Evolutionary conservation across 2,113 vertebrate genomes (phyloP).

Genomic region (Puma concolor): DNA sequence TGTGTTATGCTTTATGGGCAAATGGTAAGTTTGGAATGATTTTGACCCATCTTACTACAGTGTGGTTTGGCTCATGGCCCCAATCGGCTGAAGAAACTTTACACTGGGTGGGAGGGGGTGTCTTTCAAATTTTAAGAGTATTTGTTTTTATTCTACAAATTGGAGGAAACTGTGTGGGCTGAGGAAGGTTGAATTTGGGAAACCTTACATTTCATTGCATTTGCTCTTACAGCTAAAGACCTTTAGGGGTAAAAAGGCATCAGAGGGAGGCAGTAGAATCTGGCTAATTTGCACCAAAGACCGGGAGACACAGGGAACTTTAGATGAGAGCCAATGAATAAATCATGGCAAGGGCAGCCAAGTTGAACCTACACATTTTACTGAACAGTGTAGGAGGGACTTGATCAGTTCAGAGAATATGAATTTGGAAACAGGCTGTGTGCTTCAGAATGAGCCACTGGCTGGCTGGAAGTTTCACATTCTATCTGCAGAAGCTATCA

Average conservation of each 20-base stretch:
- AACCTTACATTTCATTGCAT: neutral
- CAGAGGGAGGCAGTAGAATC: neutral
- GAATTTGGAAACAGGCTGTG: neutral
- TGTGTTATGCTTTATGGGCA: slow-evolving; percentile 57
- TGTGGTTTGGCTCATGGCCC: neutral
- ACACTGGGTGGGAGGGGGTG: neutral
- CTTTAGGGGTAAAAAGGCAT: neutral
- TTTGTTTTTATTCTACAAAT: slow-evolving; percentile 51
- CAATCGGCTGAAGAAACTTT: slow-evolving; percentile 34
- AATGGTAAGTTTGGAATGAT: slow-evolving; percentile 65
- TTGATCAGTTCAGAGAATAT: neutral
- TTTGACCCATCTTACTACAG: neutral
- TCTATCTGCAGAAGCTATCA: neutral
- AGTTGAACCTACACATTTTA: neutral
- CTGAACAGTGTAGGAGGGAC: neutral
- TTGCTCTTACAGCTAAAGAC: neutral
- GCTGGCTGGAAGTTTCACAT: neutral
- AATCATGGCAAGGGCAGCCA: neutral
- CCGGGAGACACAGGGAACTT: neutral
- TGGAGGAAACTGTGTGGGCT: slow-evolving; percentile 43
- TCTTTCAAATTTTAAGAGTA: slow-evolving; percentile 44
- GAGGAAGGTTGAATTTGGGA: slow-evolving; percentile 44
- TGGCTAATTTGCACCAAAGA: slow-evolving; percentile 28
- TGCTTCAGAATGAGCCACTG: neutral
- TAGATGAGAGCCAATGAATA: neutral